Percentiles rank a stretch among this genome's conserved stretches.
Evolutionary conservation across 1,140 invertebrate genomes (phyloP).

Genomic region (Ips typographus): DNA sequence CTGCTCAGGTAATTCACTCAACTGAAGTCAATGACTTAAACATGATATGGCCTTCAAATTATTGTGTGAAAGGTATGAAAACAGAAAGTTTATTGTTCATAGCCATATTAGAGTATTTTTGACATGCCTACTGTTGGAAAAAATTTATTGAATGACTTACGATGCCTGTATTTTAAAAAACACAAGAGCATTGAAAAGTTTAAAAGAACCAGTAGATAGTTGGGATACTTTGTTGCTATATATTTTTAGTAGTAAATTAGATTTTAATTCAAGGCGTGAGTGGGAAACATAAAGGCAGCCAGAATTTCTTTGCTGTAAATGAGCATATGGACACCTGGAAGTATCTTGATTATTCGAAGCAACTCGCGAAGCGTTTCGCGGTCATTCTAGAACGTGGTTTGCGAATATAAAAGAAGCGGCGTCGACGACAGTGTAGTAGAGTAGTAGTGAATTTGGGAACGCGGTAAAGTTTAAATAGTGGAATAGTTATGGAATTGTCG

Average conservation of each 20-base stretch:
- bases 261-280: constrained; percentile 4
- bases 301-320: no score
- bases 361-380: no score
- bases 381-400: no score
- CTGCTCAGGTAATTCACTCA: constrained; percentile 32
- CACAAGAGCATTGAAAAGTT: constrained; percentile 24
- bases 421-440: no score
- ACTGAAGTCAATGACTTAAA: constrained; percentile 38
- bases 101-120: no score
- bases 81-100: constrained; percentile 38
- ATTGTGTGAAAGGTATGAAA: constrained; percentile 41
- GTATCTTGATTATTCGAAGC: no score
- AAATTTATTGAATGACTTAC: constrained; percentile 8
- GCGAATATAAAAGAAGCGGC: no score
- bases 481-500: no score
- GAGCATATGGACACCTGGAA: no score
- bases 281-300: constrained; percentile 3
- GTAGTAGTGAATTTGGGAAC: no score
- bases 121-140: constrained; percentile 17
- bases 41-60: constrained; percentile 38
- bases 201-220: no score
- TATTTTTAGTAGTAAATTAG: constrained; percentile 21
- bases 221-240: constrained; percentile 42
- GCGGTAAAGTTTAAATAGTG: no score
- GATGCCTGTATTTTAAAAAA: constrained; percentile 35